Evolutionary conservation across 1,140 invertebrate species (phyloP).

Genomic region (Cardiocondyla obscurior): DNA sequence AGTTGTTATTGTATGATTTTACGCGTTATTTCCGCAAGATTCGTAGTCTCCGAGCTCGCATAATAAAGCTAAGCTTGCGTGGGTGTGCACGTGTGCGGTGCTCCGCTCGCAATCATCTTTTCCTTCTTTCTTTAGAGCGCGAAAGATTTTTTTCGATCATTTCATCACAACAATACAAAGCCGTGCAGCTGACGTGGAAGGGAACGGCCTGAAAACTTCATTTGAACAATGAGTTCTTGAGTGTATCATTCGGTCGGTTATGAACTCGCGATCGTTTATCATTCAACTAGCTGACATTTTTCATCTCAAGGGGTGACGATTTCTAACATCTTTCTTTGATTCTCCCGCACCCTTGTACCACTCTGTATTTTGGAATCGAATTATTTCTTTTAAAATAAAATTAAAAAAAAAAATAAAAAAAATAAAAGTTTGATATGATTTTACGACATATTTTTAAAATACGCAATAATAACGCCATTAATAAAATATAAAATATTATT

Average conservation of each 20-base stretch:
- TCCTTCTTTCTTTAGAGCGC: slow-evolving; percentile 24
- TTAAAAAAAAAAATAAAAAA: neutral
- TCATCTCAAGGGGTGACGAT: slow-evolving; percentile 55
- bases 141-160: slow-evolving; percentile 60
- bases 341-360: neutral
- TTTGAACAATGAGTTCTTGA: slow-evolving; percentile 77
- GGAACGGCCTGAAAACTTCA: slow-evolving; percentile 74
- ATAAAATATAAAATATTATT: neutral
- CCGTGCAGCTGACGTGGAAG: slow-evolving; percentile 62
- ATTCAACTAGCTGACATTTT: slow-evolving; percentile 75
- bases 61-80: neutral
- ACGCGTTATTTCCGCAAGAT: slow-evolving; percentile 5
- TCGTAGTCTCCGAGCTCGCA: slow-evolving; percentile 23
- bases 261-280: slow-evolving; percentile 80
- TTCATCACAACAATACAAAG: slow-evolving; percentile 70
- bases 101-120: slow-evolving; percentile 44
- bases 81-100: neutral
- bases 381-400: neutral
- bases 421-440: neutral
- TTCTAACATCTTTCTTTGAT: slow-evolving; percentile 19
- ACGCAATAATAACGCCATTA: neutral
- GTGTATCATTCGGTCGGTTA: slow-evolving; percentile 82
- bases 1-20: slow-evolving; percentile 41
- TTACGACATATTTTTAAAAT: neutral
- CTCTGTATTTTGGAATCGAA: neutral